Base-by-base conservation (phyloP, 2,888 invertebrate species). In the Anaspis maculata region DNA sequence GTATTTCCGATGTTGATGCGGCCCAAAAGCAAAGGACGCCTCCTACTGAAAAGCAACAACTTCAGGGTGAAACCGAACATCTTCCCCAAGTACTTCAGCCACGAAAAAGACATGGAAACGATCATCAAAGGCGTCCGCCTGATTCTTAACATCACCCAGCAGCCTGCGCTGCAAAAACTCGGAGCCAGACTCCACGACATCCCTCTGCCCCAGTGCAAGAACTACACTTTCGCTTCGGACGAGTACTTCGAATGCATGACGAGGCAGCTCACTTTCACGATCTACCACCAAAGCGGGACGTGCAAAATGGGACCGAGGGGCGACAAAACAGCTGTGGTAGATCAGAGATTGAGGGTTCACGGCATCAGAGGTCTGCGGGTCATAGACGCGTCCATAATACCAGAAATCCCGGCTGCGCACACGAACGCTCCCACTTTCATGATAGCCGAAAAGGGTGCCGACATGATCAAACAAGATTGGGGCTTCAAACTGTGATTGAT, bases 371-470 rank as follows among this genome's bases (percentile, higher is more conserved):
- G 74, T 3, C 62, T 87, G 23, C 67, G 87, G 43, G 83, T 87
- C 0, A 77, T 83, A 35, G 86, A 87, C 55, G 83, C 83, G 0
- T 83, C 83, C 43, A 72, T 87, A 24, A 87, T 87, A 74, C 87
- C 87, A 1, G 74, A 75, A 57, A 77, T 87, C 25, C 76, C 79
- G 1, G 77, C 83, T 1, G 80, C 79, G 13, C 85, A 86, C 55
- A 85, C 85, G 1, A 85, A 85, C 49, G 79, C 83, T 0, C 82
- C 86, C 0, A 72, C 73, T 1, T 83, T 75, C 41, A 85, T 87
- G 86, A 83, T 87, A 48, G 86, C 83, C 2, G 87, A 87, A 59
- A 86, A 84, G 57, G 82, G 76, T 3, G 69, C 79, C 0, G 82
- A 83, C 53, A 69, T 82, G 67, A 79, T 83, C 25, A 80, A 79